phyloP scores from a whole-genome alignment of 2,113 vertebrate species.

The Alouatta palliata region DNA sequence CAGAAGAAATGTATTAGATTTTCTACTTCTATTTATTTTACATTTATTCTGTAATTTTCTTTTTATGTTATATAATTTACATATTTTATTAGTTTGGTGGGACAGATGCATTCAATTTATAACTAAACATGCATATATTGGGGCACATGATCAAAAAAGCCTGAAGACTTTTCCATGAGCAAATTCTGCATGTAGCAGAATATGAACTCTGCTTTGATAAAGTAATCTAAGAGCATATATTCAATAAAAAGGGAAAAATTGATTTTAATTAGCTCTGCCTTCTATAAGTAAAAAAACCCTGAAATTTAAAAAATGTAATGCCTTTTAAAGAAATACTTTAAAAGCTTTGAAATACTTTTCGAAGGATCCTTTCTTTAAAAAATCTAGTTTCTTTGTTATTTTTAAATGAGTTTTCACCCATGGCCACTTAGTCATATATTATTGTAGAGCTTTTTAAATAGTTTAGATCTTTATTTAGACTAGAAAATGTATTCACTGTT shows the following conservation, averaged over 20 bases:
- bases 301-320: neutral
- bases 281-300: constrained; percentile 15
- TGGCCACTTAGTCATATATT: neutral
- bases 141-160: neutral
- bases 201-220: neutral
- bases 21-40: neutral
- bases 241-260: neutral
- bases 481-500: neutral
- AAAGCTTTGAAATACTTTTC: neutral
- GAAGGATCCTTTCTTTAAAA: neutral
- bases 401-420: neutral
- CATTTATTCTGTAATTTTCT: neutral
- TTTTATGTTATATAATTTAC: neutral
- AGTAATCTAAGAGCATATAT: neutral
- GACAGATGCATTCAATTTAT: neutral
- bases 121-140: neutral
- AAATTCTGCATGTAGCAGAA: neutral
- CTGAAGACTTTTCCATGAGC: neutral
- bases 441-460: neutral
- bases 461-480: neutral
- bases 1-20: neutral
- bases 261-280: neutral
- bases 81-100: neutral
- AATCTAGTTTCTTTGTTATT: neutral
- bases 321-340: neutral